These are phyloP conservation scores for Plebejus anna DNA, from an alignment of 2,888 invertebrate species.

Conservation along the genomic window DNA sequence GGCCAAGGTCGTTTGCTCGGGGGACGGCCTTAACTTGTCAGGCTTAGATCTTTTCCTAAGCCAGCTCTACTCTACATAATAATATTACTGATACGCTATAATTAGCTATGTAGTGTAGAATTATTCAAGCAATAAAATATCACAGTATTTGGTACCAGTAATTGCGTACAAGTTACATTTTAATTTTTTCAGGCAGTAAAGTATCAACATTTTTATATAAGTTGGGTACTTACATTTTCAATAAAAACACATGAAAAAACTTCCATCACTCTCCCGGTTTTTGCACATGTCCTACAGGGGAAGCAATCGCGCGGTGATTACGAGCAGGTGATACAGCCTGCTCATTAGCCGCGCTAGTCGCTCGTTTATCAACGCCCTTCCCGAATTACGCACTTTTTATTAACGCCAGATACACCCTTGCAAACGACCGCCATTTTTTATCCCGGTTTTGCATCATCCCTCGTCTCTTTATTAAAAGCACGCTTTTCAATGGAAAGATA, in stretches of 20 bases:
- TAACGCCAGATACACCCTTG: slow-evolving; percentile 67
- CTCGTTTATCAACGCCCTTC: slow-evolving; percentile 69
- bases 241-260: neutral
- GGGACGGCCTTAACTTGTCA: too few species aligned
- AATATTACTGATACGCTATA: too few species aligned
- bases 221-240: neutral
- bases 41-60: too few species aligned
- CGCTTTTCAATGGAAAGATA: slow-evolving; percentile 20
- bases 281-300: slow-evolving; percentile 30
- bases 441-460: slow-evolving; percentile 38
- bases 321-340: slow-evolving; percentile 30
- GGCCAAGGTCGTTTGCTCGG: too few species aligned
- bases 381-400: slow-evolving; percentile 65
- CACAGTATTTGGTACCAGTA: too few species aligned
- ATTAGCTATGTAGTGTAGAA: too few species aligned
- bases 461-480: neutral
- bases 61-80: too few species aligned
- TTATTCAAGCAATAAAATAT: too few species aligned
- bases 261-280: neutral
- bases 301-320: slow-evolving; percentile 37
- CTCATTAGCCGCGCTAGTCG: slow-evolving; percentile 63
- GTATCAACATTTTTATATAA: neutral
- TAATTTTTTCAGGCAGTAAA: too few species aligned
- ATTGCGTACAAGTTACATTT: too few species aligned
- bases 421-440: slow-evolving; percentile 70